Evolutionary conservation across 2,888 invertebrate genomes (phyloP), one percentile per base, ranked within the genome.

Genomic region (Rhogogaster chlorosoma): DNA sequence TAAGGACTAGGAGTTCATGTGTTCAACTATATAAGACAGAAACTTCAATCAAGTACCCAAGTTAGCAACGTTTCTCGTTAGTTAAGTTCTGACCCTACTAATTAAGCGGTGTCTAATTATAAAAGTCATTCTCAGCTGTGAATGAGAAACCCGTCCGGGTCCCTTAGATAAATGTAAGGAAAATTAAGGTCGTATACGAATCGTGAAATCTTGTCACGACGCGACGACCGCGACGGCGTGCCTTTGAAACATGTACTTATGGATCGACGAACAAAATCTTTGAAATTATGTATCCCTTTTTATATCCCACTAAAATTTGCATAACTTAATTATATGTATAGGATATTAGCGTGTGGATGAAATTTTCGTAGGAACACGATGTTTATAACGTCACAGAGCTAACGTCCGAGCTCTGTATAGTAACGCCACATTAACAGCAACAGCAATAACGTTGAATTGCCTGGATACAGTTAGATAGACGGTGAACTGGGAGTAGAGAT

Each of bases 401-500:
- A 80, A 80, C 38, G 61, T 36, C 57, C 57, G 26, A 53, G 77
- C 38, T 49, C 49, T 38, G 49, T 26, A 57, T 36, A 80, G 61
- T 80, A 80, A 80, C 61, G 77, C 38, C 61, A 80, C 80, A 80
- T 80, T 80, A 61, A 57, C 80, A 80, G 38, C 80, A 38, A 80
- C 80, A 38, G 57, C 38, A 57, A 61, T 61, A 80, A 61, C 80
- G 61, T 32, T 80, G 80, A 80, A 80, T 57, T 80, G 80, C 80
- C 61, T 38, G 61, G 80, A 32, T 80, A 80, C 80, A 80, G 80
- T 80, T 80, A 80, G 57, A 80, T 38, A 80, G 57, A 26, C 80
- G 61, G 57, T 29, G 57, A 61, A 80, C 80, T 61, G 80, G 80
- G 57, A 80, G 80, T 61, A 38, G 80, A 38, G 57, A 80, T 80